Evolutionary conservation across 2,888 invertebrate genomes (phyloP), one percentile per base, ranked within the genome.

Genomic region (Galeopsomyia nigrocyanea): DNA sequence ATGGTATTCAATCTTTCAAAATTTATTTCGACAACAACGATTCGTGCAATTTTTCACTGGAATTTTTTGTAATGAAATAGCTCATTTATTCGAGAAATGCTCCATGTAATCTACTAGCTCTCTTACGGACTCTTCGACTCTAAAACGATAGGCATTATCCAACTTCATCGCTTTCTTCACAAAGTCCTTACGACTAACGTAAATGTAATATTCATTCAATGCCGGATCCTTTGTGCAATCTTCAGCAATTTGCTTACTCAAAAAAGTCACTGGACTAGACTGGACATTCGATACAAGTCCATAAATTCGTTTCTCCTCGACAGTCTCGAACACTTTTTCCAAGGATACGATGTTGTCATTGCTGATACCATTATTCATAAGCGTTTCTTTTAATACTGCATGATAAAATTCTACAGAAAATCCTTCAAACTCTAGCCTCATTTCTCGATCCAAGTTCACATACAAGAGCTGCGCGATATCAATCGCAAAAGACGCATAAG

Each of bases 91-190:
- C n/a, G n/a, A n/a, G n/a, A n/a, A 46, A 1, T 55, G 13, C 17
- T 65, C 46, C 57, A 62, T 62, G 31, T 19, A 67, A 9, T 66
- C 62, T 2, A 71, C 46, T 17, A 67, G n/a, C 3, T 67, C 71
- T 10, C n/a, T 47, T 1, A 71, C 71, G 10, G 26, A 14, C 6
- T 62, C 62, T 14, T 71, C 67, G 9, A 67, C 22, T 10, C 39
- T 66, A 10, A 6, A 1, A 0, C 67, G 21, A 22, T 71, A 71
- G 6, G 22, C 13, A 0, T 19, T 17, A n/a, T 67, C 62, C 0
- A 21, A 1, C n/a, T 49, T 17, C 71, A 71, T 71, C 3, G 47
- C 56, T 47, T 6, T 3, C 3, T 55, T 19, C 3, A 71, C 57
- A 9, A 71, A 66, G 10, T 71, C 57, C 16, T 61, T 58, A 0